Evolutionary conservation across 2,797 vertebrate species (phyloP), one percentile per base, ranked within the genome.

Genomic region (Hipposideros larvatus): DNA sequence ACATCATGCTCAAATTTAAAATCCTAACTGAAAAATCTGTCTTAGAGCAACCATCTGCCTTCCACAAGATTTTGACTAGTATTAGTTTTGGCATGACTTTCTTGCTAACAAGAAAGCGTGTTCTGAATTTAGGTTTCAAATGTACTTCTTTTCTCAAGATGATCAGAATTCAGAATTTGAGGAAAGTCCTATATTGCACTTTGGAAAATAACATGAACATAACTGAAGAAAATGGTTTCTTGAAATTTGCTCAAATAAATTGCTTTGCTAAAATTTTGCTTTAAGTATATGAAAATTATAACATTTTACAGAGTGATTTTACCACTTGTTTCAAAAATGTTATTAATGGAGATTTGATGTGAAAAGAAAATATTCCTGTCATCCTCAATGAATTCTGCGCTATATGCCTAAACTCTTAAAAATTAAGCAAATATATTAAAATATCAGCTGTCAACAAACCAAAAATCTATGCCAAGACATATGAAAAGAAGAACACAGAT

Each of bases 141-240:
- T 96, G 83, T 82, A 94, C 61, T 79, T 88, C 37, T 92, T 95
- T 75, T 92, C 93, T 93, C 88, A 65, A 98, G 95, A 91, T 87
- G 88, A 96, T 96, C 46, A 96, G 59, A 97, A 96, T 98, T 93
- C 83, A 86, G 87, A 18, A 55, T 88, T 94, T 96, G 83, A 98
- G 85, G 78, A 96, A 98, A 87, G 74, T 83, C 92, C 85, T 93
- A 91, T 97, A 97, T 97, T 91, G 96, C 68, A 87, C 97, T 92
- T 96, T 96, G 96, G 86, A 97, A 98, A 96, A 97, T 82, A 94
- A 97, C 83, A 24, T 79, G 88, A 90, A 97, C 80, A 73, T 48
- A 96, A 94, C 90, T 96, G 95, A 95, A 87, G 93, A 96, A 86
- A 91, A 41, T 21, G 84, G 0, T 2, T 96, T 95, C 95, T 93